A percentile compares a stretch with the other conserved stretches of the same genome.
phyloP scores from a whole-genome alignment of 2,797 vertebrate species.

The Hoplostethus atlanticus region DNA sequence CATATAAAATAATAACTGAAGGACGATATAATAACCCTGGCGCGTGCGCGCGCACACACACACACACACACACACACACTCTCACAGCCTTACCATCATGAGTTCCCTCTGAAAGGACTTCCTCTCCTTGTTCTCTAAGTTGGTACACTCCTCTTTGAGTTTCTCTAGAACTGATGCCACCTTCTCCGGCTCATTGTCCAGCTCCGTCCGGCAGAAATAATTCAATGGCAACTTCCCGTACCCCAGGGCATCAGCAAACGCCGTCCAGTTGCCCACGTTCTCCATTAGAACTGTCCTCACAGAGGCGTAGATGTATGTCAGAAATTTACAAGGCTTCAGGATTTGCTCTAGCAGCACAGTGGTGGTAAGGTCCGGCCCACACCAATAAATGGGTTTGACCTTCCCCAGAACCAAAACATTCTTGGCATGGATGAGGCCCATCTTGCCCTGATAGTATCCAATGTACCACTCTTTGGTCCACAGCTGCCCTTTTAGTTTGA shows the following conservation, averaged over 20 bases:
- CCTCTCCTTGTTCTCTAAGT: slow-evolving; percentile 90
- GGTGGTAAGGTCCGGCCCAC: slow-evolving; percentile 93
- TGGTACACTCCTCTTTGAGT: slow-evolving; percentile 97
- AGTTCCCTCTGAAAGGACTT: slow-evolving; percentile 99
- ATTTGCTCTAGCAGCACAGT: slow-evolving; percentile 93
- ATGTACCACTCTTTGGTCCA: slow-evolving; percentile 99
- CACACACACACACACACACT: slow-evolving; percentile 14
- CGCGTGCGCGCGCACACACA: slow-evolving; percentile 13
- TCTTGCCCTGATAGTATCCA: slow-evolving; percentile 94
- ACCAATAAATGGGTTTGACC: slow-evolving; percentile 90
- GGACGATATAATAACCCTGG: too few species aligned
- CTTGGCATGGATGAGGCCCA: slow-evolving; percentile 94
- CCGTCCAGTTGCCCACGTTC: slow-evolving; percentile 94
- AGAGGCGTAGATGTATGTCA: slow-evolving; percentile 97
- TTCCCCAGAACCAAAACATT: slow-evolving; percentile 94
- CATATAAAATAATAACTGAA: too few species aligned
- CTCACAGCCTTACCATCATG: slow-evolving; percentile 89
- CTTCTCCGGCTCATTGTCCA: slow-evolving; percentile 93
- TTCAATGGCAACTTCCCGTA: slow-evolving; percentile 90
- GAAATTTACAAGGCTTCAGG: slow-evolving; percentile 95
- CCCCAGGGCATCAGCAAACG: slow-evolving; percentile 93
- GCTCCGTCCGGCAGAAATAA: slow-evolving; percentile 92
- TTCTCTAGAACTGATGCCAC: slow-evolving; percentile 97
- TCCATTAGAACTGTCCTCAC: slow-evolving; percentile 97
- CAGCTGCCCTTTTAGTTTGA: slow-evolving; percentile 93